Evolutionary conservation across 2,113 vertebrate genomes (phyloP).

Genomic region (Morone saxatilis): DNA sequence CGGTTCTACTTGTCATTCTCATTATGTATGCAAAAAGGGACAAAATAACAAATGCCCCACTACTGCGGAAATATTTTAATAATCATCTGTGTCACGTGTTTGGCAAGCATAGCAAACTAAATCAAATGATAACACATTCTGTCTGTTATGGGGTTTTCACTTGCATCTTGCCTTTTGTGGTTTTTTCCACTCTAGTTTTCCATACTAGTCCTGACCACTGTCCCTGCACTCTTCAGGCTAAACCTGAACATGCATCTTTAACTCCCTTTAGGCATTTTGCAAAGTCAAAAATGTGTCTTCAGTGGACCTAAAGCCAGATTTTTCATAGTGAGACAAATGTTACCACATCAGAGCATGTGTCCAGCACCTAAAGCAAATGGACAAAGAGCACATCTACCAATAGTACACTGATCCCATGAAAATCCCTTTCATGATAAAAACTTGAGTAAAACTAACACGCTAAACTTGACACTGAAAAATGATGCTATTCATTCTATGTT

Average conservation of each 20-base stretch:
- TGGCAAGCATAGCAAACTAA: not conserved
- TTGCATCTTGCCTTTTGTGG: not conserved
- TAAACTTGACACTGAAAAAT: not conserved
- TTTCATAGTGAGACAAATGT: not conserved
- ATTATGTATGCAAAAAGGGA: not conserved
- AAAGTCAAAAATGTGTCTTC: not conserved
- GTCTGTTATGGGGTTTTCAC: not conserved
- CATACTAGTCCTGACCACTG: not conserved
- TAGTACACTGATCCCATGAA: not conserved
- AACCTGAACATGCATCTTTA: not conserved
- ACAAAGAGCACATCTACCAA: not conserved
- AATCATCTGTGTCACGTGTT: not conserved
- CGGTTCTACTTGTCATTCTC: not conserved
- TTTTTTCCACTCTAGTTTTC: not conserved
- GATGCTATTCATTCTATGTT: not conserved
- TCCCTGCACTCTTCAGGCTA: no score
- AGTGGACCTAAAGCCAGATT: not conserved
- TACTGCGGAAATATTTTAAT: not conserved
- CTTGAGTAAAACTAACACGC: not conserved
- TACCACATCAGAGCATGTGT: not conserved
- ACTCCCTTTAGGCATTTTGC: not conserved
- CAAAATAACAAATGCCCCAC: not conserved
- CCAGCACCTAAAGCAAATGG: not conserved
- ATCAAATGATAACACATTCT: not conserved
- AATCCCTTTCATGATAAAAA: not conserved